Evolutionary conservation across 2,113 vertebrate species (phyloP).

Genomic region (Dipodomys spectabilis): DNA sequence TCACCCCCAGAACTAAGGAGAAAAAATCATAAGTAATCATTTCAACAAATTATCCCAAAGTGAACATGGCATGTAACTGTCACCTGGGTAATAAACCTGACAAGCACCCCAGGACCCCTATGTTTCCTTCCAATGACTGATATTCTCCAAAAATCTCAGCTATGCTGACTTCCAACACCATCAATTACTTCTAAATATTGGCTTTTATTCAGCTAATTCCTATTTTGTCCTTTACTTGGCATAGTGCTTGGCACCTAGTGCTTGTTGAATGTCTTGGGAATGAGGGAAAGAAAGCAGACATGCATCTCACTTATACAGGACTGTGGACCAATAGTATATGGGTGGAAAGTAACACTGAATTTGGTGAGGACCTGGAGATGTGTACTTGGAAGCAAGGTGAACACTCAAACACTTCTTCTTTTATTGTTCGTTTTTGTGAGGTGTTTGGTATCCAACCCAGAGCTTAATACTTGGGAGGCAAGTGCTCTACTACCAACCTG

Average conservation of each 20-base stretch:
- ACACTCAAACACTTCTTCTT: background rate
- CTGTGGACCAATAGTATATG: background rate
- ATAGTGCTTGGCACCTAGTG: background rate
- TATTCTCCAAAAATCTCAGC: background rate
- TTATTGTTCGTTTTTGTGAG: background rate
- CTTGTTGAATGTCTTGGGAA: background rate
- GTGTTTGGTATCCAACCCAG: background rate
- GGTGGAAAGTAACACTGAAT: background rate
- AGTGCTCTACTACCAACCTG: background rate
- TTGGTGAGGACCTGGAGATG: background rate
- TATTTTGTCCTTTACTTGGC: conserved; percentile 29
- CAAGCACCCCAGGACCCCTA: background rate
- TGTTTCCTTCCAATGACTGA: background rate
- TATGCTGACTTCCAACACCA: background rate
- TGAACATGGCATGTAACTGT: background rate
- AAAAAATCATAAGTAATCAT: background rate
- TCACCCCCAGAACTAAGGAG: background rate
- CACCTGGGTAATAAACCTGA: background rate
- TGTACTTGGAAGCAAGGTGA: background rate
- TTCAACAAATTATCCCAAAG: background rate
- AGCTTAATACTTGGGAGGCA: too few relatives aligned
- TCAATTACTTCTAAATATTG: background rate
- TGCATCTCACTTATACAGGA: background rate
- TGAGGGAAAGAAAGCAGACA: background rate
- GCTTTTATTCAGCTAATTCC: background rate